Evolutionary conservation across 2,113 vertebrate species (phyloP), one percentile per base, ranked within the genome.

Genomic region (Catharus fuscescens): DNA sequence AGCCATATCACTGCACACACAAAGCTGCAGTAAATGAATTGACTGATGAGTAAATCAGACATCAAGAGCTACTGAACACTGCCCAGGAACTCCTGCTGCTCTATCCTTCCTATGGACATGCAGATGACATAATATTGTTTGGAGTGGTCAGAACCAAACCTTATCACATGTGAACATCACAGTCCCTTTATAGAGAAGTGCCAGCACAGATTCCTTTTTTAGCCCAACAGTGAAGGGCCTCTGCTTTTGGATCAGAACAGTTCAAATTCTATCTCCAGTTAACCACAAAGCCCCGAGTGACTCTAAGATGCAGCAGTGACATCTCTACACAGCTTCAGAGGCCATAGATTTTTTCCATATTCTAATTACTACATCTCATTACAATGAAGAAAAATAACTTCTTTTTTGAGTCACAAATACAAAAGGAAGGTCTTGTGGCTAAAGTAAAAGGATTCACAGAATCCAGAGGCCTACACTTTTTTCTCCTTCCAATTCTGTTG

Each of bases 241-340:
- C 60, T 88, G 67, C 74, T 86, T 80, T 66, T 88, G 64, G 38
- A 93, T 52, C 54, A 78, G 85, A 76, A 88, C 78, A 73, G 71
- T 77, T 82, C 31, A 1, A 90, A 69, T 83, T 73, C 90, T 91
- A 88, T 85, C 95, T 95, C 91, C 10, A 14, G 56, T n/a, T 82
- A 89, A 94, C 87, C 96, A 95, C 93, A 95, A 95, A 97, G 92
- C 81, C 79, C 89, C 62, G 50, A 93, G 67, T 72, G 81, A 57
- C 84, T 69, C 69, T 69, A 40, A 92, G 69, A 90, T 74, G 62
- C 81, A 88, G 74, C 18, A 82, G 74, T 83, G 84, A 85, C 90
- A 95, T 93, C 81, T 88, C 74, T 56, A 80, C 38, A 56, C 47
- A 62, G 79, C 70, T 95, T 90, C 88, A 86, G 67, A 92, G 81